Percentiles rank a stretch among this genome's conserved stretches.
Conservation (phyloP, 2,113 vertebrate genomes). For the Vimba vimba region DNA sequence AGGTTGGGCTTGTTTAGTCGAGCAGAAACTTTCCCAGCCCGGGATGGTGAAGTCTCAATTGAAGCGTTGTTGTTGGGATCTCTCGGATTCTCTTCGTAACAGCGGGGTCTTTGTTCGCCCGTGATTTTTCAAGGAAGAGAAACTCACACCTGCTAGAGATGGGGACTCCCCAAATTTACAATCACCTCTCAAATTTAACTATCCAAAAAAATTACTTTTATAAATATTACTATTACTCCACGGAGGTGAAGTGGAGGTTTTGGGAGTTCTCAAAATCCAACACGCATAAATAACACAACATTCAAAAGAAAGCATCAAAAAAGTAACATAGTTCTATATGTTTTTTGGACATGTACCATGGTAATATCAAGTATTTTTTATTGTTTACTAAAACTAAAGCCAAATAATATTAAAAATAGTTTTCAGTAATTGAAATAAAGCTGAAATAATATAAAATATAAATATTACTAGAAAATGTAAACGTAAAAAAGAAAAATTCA, state of each 20-base stretch:
- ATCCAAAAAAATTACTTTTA: not conserved
- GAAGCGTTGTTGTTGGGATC: not conserved
- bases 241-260: not conserved
- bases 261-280: too few species aligned
- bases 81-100: not conserved
- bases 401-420: not conserved
- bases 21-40: conserved; percentile 3
- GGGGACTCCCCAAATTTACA: conserved; percentile 25
- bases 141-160: not conserved
- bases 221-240: too few species aligned
- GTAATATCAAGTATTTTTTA: not conserved
- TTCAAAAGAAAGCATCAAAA: too few species aligned
- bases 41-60: not conserved
- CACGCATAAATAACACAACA: too few species aligned
- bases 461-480: not conserved
- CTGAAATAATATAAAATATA: not conserved
- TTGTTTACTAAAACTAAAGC: not conserved
- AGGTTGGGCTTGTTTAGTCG: not conserved
- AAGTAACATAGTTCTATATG: not conserved
- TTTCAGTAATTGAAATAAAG: not conserved
- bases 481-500: not conserved
- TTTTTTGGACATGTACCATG: not conserved
- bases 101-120: conserved; percentile 16
- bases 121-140: not conserved
- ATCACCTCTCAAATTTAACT: not conserved